These are phyloP conservation scores for Megamerina dolium DNA, from an alignment of 2,888 invertebrate genomes.

Conservation along the genomic window DNA sequence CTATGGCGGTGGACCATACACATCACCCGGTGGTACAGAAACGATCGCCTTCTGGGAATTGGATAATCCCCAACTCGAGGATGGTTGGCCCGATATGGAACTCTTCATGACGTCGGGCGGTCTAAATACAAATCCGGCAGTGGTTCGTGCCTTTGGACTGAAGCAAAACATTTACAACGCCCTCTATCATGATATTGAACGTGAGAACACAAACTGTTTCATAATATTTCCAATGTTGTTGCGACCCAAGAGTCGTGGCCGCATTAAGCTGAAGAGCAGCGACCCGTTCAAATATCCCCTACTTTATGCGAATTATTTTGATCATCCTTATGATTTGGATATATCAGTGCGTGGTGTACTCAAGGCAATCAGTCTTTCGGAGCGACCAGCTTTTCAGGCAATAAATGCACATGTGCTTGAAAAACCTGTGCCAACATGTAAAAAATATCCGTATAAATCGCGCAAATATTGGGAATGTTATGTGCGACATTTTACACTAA, in stretches of 20 bases:
- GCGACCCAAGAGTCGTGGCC: conserved; percentile 65
- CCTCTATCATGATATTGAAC: conserved; percentile 45
- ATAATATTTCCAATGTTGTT: conserved; percentile 59
- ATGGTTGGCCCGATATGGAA: conserved; percentile 63
- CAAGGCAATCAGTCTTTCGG: conserved; percentile 51
- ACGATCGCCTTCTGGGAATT: conserved; percentile 59
- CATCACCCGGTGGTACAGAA: conserved; percentile 57
- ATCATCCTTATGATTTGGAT: conserved; percentile 58
- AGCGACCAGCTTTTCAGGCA: conserved; percentile 52
- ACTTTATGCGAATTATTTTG: conserved; percentile 64
- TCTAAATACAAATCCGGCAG: conserved; percentile 39
- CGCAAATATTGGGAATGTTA: conserved; percentile 58
- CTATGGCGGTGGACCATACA: conserved; percentile 43
- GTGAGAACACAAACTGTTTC: conserved; percentile 48
- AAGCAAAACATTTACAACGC: conserved; percentile 45
- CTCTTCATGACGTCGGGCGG: conserved; percentile 56
- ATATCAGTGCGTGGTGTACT: conserved; percentile 59
- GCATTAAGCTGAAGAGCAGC: conserved; percentile 57
- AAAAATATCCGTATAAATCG: conserved; percentile 47
- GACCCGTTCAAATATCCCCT: conserved; percentile 62
- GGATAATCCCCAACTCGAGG: conserved; percentile 48
- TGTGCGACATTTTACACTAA: conserved; percentile 54
- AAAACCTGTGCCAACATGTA: conserved; percentile 58
- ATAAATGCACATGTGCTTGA: conserved; percentile 54
- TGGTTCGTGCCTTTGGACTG: conserved; percentile 46